Evolutionary conservation across 1,140 invertebrate species (phyloP), one percentile per base, ranked within the genome.

Genomic region (Plectus sambesii): DNA sequence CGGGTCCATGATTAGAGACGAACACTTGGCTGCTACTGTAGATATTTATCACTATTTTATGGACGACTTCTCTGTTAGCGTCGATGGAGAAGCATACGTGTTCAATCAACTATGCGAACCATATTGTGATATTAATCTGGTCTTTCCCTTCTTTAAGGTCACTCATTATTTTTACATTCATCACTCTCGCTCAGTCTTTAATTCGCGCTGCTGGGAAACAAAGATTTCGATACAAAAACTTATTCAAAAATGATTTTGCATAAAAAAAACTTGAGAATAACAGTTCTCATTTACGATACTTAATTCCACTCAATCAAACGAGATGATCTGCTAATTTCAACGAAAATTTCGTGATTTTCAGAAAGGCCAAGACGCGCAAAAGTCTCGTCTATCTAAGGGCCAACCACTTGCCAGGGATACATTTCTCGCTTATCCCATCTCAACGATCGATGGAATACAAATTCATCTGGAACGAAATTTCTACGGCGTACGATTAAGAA

Each of bases 101-200:
- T 64, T 61, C 39, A 24, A 22, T 19, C 49, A 64, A 6, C 29
- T 64, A 15, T 64, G 62, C 42, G 40, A 50, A 42, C 63, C 62
- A 5, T 63, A 60, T 40, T 64, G 62, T 40, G 42, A 55, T 3
- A 47, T 60, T n/a, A 64, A 66, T 43, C 44, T 42, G 25, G 51
- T 52, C 2, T 49, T 64, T 22, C 47, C 62, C 22, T 26, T 66
- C 22, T 64, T 63, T 29, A 51, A 62, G 30, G 62, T 61, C 26
- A 27, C 43, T 46, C 46, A n/a, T n/a, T n/a, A n/a, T n/a, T n/a
- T n/a, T n/a, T n/a, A n/a, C n/a, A n/a, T n/a, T n/a, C n/a, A n/a
- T n/a, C n/a, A n/a, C n/a, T n/a, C n/a, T n/a, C n/a, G n/a, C n/a
- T n/a, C n/a, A n/a, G n/a, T n/a, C n/a, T n/a, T n/a, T n/a, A n/a